Percentiles rank a stretch among this genome's conserved stretches.
phyloP scores from a whole-genome alignment of 2,797 vertebrate genomes.

The Galago senegalensis region DNA sequence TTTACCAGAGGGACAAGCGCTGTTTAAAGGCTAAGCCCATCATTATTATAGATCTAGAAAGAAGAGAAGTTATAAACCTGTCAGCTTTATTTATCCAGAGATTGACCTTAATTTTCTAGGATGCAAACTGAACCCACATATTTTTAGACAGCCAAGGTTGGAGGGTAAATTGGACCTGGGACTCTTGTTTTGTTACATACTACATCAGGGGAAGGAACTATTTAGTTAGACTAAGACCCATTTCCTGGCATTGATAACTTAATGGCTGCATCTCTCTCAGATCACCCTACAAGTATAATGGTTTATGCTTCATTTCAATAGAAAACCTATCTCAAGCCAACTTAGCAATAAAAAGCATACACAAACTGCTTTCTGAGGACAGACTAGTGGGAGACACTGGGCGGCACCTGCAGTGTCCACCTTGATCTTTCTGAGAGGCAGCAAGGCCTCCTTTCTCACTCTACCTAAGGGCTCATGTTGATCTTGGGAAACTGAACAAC shows the following conservation, averaged over 20 bases:
- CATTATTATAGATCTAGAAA: background rate
- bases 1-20: background rate
- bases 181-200: conserved; percentile 9
- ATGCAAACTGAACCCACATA: background rate
- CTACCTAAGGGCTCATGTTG: background rate
- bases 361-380: background rate
- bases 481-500: background rate
- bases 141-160: background rate
- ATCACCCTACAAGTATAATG: background rate
- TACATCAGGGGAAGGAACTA: background rate
- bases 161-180: background rate
- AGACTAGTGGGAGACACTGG: background rate
- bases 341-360: background rate
- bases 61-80: background rate
- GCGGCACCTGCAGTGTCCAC: background rate
- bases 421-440: background rate
- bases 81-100: background rate
- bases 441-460: background rate
- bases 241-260: conserved; percentile 16
- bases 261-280: background rate
- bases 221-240: background rate
- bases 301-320: conserved; percentile 25
- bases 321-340: background rate
- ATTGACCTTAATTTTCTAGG: background rate
- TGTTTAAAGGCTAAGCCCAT: background rate